These are phyloP conservation scores for Apis cerana DNA, from an alignment of 1,140 invertebrate genomes.

Conservation along the genomic window DNA sequence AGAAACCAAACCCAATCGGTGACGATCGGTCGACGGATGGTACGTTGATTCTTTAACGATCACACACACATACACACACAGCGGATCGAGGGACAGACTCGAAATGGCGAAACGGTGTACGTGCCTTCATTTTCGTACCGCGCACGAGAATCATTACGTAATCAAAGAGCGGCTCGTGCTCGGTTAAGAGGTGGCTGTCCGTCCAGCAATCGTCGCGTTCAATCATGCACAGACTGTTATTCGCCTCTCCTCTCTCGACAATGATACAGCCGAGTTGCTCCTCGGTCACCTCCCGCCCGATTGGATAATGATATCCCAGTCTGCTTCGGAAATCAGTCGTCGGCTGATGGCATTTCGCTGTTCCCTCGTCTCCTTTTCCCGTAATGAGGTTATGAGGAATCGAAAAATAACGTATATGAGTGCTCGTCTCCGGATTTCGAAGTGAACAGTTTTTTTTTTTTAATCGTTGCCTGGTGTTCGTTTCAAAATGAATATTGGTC, in stretches of 20 bases:
- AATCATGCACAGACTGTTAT: slow-evolving; percentile 55
- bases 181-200: slow-evolving; percentile 5
- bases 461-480: too few relatives aligned
- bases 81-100: not conserved
- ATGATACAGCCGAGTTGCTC: slow-evolving; percentile 53
- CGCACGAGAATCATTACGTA: slow-evolving; percentile 41
- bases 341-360: slow-evolving; percentile 30
- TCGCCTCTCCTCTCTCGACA: slow-evolving; percentile 37
- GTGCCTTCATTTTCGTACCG: slow-evolving; percentile 12
- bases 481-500: too few relatives aligned
- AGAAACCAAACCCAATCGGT: too few relatives aligned
- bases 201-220: slow-evolving; percentile 53
- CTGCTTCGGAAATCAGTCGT: slow-evolving; percentile 43
- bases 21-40: too few relatives aligned
- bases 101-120: slow-evolving; percentile 30
- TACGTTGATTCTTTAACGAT: too few relatives aligned
- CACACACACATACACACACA: too few relatives aligned
- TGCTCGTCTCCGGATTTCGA: too few relatives aligned
- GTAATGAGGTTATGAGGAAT: not conserved
- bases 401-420: slow-evolving; percentile 1
- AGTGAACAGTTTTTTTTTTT: too few relatives aligned
- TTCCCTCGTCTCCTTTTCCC: slow-evolving; percentile 4
- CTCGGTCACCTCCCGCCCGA: slow-evolving; percentile 29
- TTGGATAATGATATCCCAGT: slow-evolving; percentile 63
- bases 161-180: slow-evolving; percentile 42